phyloP scores from a whole-genome alignment of 2,888 invertebrate species.

The Leptothorax acervorum region DNA sequence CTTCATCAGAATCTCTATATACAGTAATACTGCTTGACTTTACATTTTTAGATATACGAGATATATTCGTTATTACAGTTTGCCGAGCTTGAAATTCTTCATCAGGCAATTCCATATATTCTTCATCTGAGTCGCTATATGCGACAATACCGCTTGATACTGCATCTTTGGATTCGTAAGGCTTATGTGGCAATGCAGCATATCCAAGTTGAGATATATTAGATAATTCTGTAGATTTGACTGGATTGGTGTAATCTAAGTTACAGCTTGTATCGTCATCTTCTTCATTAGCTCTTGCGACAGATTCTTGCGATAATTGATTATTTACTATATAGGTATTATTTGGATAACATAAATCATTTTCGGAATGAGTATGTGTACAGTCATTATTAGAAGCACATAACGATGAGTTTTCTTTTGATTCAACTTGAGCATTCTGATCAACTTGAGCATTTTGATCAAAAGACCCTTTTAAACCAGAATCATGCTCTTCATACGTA shows the following conservation, averaged over 20 bases:
- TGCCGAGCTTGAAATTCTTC: neutral
- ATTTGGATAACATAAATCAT: neutral
- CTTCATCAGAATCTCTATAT: slow-evolving; percentile 36
- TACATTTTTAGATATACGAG: neutral
- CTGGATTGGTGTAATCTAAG: neutral
- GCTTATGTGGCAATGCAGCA: neutral
- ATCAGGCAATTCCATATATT: neutral
- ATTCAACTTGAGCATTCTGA: slow-evolving; percentile 19
- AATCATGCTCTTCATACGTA: slow-evolving; percentile 82
- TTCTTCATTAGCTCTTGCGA: neutral
- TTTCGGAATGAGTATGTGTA: neutral
- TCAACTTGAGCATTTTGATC: slow-evolving; percentile 9
- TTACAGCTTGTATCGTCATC: neutral
- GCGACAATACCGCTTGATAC: neutral
- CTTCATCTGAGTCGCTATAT: neutral
- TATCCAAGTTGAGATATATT: neutral
- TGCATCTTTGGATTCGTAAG: neutral
- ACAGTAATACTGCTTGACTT: slow-evolving; percentile 16
- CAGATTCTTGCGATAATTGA: neutral
- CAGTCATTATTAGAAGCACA: neutral
- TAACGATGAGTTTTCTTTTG: neutral
- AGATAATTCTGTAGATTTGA: neutral
- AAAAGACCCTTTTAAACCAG: slow-evolving; percentile 58
- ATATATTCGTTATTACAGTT: neutral
- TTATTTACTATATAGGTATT: neutral